A percentile compares a stretch with the other conserved stretches of the same genome.
Conservation (phyloP, 1,140 invertebrate species). For the Ips typographus region DNA sequence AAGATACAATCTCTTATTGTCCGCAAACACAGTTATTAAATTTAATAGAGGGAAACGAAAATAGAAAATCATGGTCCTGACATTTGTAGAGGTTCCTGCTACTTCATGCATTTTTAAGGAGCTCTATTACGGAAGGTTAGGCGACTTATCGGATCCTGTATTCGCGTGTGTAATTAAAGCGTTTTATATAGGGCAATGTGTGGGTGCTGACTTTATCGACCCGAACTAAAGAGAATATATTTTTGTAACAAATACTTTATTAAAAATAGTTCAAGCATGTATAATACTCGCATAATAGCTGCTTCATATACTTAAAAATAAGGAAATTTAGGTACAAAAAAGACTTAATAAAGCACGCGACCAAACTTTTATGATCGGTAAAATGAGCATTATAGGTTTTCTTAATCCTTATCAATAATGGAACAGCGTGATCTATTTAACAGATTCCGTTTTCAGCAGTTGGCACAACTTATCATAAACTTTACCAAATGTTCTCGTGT, state of each 20-base stretch:
- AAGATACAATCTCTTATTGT: too few relatives aligned
- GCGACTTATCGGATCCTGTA: neutral
- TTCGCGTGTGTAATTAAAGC: neutral
- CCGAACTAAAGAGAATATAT: neutral
- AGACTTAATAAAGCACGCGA: too few relatives aligned
- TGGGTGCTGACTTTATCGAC: neutral
- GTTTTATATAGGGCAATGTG: conserved; percentile 1
- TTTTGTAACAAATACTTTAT: neutral
- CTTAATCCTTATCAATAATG: too few relatives aligned
- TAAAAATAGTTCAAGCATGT: neutral
- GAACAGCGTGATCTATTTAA: too few relatives aligned
- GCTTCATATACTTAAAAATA: too few relatives aligned
- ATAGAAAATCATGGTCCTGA: conserved; percentile 3
- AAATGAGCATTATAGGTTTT: too few relatives aligned
- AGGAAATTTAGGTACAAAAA: too few relatives aligned
- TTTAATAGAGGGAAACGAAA: neutral
- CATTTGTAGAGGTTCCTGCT: neutral
- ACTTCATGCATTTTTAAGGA: neutral
- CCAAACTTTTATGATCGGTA: too few relatives aligned
- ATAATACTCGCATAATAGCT: too few relatives aligned
- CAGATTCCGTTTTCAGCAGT: conserved; percentile 18
- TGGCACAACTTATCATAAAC: conserved; percentile 61
- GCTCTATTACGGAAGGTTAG: neutral
- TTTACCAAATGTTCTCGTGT: conserved; percentile 64
- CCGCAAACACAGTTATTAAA: too few relatives aligned